Percentiles rank a stretch among this genome's conserved stretches.
Conservation (phyloP, 2,888 invertebrate genomes). For the Cristatella mucedo region DNA sequence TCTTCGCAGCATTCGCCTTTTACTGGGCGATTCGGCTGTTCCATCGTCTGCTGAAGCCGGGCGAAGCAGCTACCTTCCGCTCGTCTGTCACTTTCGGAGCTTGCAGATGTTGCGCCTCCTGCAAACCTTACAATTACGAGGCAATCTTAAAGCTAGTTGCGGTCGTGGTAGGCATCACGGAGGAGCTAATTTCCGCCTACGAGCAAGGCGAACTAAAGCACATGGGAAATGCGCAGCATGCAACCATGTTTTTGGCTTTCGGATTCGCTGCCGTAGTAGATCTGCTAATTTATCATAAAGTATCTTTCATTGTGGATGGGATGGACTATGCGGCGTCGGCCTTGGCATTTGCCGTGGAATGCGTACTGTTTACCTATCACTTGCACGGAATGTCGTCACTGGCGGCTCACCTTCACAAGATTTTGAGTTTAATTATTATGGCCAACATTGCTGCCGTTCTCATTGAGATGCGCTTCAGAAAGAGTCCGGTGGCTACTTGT, state of each 20-base stretch:
- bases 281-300: slow-evolving; percentile 1
- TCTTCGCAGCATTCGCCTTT: slow-evolving; percentile 28
- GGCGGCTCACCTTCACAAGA: slow-evolving; percentile 3
- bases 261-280: slow-evolving; percentile 1
- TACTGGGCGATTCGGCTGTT: too few species aligned
- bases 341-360: slow-evolving; percentile 1
- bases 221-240: slow-evolving; percentile 5
- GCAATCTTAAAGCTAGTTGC: neutral
- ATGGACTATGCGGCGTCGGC: too few species aligned
- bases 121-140: too few species aligned
- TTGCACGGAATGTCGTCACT: slow-evolving; percentile 1
- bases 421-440: too few species aligned
- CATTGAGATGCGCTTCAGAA: too few species aligned
- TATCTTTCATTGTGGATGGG: neutral
- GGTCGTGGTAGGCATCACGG: neutral
- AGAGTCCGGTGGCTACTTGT: too few species aligned
- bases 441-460: too few species aligned
- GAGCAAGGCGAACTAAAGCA: neutral
- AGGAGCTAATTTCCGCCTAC: neutral
- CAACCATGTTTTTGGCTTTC: slow-evolving; percentile 3
- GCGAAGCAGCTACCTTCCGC: too few species aligned
- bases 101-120: too few species aligned
- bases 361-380: slow-evolving; percentile 2
- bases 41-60: too few species aligned
- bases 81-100: too few species aligned